Percentiles rank a stretch among this genome's conserved stretches.
Evolutionary conservation across 2,888 invertebrate genomes (phyloP).

Genomic region (Thymelicus sylvestris): DNA sequence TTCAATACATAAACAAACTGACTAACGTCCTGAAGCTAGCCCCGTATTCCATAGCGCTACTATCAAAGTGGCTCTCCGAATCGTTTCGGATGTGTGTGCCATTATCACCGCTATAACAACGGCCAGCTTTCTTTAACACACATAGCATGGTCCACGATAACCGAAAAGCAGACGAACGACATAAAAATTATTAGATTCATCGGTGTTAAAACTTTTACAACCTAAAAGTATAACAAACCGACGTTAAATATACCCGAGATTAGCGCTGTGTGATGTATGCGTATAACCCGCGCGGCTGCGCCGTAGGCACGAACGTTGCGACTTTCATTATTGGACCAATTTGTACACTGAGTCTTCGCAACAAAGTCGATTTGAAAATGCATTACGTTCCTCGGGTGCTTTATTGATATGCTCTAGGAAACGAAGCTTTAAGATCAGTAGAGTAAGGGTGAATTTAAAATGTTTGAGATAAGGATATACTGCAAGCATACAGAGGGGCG

Average conservation of each 20-base stretch:
- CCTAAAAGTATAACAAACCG: constrained; percentile 39
- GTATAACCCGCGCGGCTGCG: constrained; percentile 77
- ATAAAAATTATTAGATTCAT: constrained; percentile 13
- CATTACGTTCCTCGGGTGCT: constrained; percentile 59
- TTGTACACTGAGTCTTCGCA: constrained; percentile 64
- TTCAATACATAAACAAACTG: constrained; percentile 83
- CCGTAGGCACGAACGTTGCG: constrained; percentile 60
- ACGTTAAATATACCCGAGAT: constrained; percentile 61
- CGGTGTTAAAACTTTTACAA: constrained; percentile 27
- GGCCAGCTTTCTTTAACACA: constrained; percentile 2
- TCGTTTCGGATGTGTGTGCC: constrained; percentile 29
- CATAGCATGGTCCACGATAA: background rate
- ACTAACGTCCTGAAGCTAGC: constrained; percentile 75
- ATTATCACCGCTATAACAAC: constrained; percentile 11
- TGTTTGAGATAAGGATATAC: constrained; percentile 49
- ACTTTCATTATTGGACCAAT: constrained; percentile 59
- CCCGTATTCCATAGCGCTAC: constrained; percentile 51
- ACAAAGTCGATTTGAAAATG: constrained; percentile 63
- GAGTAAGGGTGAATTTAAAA: constrained; percentile 43
- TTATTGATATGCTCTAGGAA: constrained; percentile 46
- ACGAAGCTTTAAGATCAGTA: constrained; percentile 47
- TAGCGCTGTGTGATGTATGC: constrained; percentile 78
- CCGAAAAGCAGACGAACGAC: background rate
- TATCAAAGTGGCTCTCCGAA: constrained; percentile 37
- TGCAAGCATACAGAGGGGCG: constrained; percentile 62